Base-by-base conservation (phyloP, 2,797 vertebrate species). In the Ceryle rudis region DNA sequence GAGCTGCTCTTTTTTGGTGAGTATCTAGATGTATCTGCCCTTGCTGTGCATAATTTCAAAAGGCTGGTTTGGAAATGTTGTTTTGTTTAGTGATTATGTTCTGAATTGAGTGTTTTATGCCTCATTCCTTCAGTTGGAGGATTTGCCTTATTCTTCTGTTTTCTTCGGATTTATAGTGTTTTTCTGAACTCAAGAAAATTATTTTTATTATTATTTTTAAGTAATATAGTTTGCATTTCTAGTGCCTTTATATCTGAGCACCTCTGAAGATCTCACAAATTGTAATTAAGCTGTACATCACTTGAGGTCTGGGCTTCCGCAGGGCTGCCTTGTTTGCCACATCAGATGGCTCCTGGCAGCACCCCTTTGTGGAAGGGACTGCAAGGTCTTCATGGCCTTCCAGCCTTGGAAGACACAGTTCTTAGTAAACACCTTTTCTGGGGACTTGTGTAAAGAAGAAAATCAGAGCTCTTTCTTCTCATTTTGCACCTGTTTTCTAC, bases 1-100 rank as follows among this genome's bases (percentile, higher is more conserved):
- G 81, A 96, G 64, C 41, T 97, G 60, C 29, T 86, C 72, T 83
- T 83, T 86, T 72, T 54, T 82, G 92, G n/a, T 70, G 83, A 92
- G 60, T 78, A 67, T 90, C 64, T 77, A 33, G 57, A 60, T 67
- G 12, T 28, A 21, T 73, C 42, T 77, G 60, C 64, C 37, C 55
- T 86, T 67, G 31, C 64, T 85, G 47, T 71, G 57, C 26, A 19
- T 37, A 6, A 16, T 90, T 92, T 90, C 78, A 73, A 92, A 89
- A 93, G 41, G 29, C 73, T 89, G 29, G 10, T 73, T 88, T 90
- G 60, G 49, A 92, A 90, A 94, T 74, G 70, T 5, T 86, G 51
- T 84, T 60, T 85, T 86, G 73, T 75, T 94, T 80, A 61, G 83
- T 44, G 80, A 46, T 93, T 92, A 12, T 42, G 7, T 51, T 71